Evolutionary conservation across 1,140 invertebrate species (phyloP).

Genomic region (Neodiprion pinetum): DNA sequence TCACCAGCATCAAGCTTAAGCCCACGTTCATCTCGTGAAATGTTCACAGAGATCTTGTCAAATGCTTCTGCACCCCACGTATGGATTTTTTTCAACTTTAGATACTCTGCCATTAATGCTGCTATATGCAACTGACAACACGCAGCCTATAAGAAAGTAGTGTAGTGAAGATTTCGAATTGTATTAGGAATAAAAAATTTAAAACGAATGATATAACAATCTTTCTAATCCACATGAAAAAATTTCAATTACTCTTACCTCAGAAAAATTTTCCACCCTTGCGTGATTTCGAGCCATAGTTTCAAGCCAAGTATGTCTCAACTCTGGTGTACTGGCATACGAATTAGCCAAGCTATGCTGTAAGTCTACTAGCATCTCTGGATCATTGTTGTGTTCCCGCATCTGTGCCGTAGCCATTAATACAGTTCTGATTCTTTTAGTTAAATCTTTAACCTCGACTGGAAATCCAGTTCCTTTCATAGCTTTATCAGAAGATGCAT

Average conservation of each 20-base stretch:
- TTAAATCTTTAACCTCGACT: conserved; percentile 89
- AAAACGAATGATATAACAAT: conserved; percentile 4
- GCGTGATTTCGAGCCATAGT: conserved; percentile 89
- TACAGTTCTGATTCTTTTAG: conserved; percentile 89
- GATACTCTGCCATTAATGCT: conserved; percentile 90
- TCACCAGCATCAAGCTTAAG: conserved; percentile 81
- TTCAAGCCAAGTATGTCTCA: conserved; percentile 92
- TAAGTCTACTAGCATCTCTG: conserved; percentile 89
- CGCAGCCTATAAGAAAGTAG: conserved; percentile 68
- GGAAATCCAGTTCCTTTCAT: conserved; percentile 92
- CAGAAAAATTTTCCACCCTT: conserved; percentile 80
- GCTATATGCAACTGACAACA: conserved; percentile 91
- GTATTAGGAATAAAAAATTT: background rate
- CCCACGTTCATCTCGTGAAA: conserved; percentile 82
- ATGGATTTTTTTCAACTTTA: conserved; percentile 77
- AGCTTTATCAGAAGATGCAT: conserved; percentile 89
- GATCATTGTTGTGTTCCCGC: conserved; percentile 87
- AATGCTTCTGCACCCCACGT: conserved; percentile 86
- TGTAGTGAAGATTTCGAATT: background rate
- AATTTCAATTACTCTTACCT: conserved; percentile 58
- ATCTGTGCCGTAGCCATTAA: conserved; percentile 93
- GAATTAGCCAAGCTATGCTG: conserved; percentile 94
- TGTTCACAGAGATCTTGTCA: conserved; percentile 83
- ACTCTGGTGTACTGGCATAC: conserved; percentile 91
- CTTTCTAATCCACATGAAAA: conserved; percentile 27